Evolutionary conservation across 2,797 vertebrate species (phyloP).

Genomic region (Gymnothorax javanicus): DNA sequence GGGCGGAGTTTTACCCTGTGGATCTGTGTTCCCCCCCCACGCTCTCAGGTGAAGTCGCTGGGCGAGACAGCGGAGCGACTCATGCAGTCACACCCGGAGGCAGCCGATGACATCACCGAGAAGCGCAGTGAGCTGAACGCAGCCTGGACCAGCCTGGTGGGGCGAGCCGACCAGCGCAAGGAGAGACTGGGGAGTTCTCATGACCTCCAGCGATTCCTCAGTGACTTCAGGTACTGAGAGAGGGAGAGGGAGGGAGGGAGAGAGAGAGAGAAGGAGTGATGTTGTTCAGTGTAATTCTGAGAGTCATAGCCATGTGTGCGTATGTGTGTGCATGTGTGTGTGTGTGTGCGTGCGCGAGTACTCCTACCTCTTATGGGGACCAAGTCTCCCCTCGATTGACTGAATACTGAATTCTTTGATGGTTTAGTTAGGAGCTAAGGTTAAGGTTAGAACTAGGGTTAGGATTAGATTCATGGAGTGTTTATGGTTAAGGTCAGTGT

Average conservation of each 20-base stretch:
- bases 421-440: no score
- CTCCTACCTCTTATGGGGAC: no score
- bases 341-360: not conserved
- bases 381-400: no score
- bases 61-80: slow-evolving; percentile 93
- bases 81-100: slow-evolving; percentile 96
- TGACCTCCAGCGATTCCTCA: slow-evolving; percentile 96
- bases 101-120: slow-evolving; percentile 93
- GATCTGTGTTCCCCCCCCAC: not conserved
- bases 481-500: no score
- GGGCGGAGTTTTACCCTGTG: no score
- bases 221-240: slow-evolving; percentile 88
- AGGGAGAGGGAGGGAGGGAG: not conserved
- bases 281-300: not conserved
- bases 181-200: slow-evolving; percentile 95
- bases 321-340: not conserved
- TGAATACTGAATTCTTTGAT: no score
- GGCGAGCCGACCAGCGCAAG: slow-evolving; percentile 92
- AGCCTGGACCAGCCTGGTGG: slow-evolving; percentile 92
- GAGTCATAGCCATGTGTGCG: not conserved
- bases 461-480: no score
- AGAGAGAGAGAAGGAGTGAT: not conserved
- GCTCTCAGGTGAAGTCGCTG: slow-evolving; percentile 89
- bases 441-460: no score
- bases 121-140: slow-evolving; percentile 96